These are phyloP conservation scores for Limnephilus auricula DNA, from an alignment of 2,888 invertebrate species.

Conservation along the genomic window DNA sequence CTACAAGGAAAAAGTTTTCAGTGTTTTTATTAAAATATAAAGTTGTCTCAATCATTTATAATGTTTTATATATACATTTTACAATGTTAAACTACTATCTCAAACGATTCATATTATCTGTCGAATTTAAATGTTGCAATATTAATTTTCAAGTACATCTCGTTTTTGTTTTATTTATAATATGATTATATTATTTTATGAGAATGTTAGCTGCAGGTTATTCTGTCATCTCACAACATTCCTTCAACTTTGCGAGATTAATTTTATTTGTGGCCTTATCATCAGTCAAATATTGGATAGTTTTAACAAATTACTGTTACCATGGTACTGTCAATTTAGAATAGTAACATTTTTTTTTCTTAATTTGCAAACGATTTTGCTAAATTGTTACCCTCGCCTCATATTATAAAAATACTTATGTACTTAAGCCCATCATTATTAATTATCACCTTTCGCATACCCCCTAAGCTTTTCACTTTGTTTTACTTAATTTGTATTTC, in stretches of 20 bases:
- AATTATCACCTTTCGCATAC: no score
- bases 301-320: neutral
- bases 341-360: neutral
- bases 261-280: neutral
- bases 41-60: neutral
- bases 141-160: neutral
- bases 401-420: no score
- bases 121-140: neutral
- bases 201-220: neutral
- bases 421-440: no score
- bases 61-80: no score
- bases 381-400: no score
- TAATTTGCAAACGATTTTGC: neutral
- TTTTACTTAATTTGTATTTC: no score
- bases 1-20: no score
- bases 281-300: neutral
- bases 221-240: neutral
- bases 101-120: neutral
- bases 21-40: no score
- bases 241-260: neutral
- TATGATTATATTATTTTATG: neutral
- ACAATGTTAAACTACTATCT: neutral
- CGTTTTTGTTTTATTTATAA: neutral
- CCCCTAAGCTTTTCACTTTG: no score
- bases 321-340: neutral